These are phyloP conservation scores for Myotis lucifugus DNA, from an alignment of 2,113 vertebrate genomes.

Conservation along the genomic window DNA sequence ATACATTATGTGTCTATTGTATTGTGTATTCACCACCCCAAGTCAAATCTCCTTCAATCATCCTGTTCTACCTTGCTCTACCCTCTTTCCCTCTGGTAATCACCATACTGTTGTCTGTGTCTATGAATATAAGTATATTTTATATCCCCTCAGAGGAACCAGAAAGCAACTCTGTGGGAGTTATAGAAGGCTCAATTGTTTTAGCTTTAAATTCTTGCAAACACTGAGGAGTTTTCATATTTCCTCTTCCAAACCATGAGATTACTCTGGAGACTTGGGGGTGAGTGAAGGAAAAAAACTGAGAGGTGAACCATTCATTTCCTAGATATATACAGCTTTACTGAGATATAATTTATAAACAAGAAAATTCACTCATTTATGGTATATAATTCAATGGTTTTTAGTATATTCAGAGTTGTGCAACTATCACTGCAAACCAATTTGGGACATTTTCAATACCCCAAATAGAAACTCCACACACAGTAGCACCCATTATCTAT, in stretches of 20 bases:
- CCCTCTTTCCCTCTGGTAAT: neutral
- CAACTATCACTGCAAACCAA: neutral
- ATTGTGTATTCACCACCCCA: neutral
- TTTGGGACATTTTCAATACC: neutral
- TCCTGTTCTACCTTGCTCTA: neutral
- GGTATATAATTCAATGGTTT: no score
- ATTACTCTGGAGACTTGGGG: neutral
- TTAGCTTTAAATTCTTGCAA: slow-evolving; percentile 44
- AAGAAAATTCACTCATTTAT: neutral
- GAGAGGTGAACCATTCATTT: neutral
- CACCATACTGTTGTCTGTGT: neutral
- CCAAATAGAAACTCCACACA: neutral
- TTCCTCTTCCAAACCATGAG: neutral
- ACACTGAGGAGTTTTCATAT: neutral
- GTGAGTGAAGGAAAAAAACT: neutral
- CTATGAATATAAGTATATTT: neutral
- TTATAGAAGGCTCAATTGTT: slow-evolving; percentile 18
- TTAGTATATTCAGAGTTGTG: no score
- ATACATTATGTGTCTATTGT: neutral
- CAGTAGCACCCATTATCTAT: neutral
- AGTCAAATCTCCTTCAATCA: neutral
- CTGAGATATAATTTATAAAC: neutral
- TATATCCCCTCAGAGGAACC: neutral
- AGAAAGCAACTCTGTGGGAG: neutral
- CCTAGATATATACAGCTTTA: neutral